Evolutionary conservation across 2,888 invertebrate species (phyloP), one percentile per base, ranked within the genome.

Genomic region (Chrysina gloriosa): DNA sequence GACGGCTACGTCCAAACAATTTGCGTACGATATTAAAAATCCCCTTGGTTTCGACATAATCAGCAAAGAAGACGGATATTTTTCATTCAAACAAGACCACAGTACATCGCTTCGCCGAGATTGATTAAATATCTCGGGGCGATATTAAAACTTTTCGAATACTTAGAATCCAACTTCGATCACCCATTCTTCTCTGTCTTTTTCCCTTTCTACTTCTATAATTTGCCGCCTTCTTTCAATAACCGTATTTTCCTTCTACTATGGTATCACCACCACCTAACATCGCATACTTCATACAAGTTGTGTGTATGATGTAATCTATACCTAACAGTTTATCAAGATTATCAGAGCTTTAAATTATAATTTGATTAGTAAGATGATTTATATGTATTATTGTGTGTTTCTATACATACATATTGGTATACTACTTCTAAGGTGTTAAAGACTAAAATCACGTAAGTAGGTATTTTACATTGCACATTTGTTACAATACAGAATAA

Each of bases 61-160:
- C 25, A 58, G 23, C 21, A 58, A 39, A 11, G 58, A 25, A 29
- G n/a, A 39, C 25, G 27, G 56, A 56, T 36, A 11, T 39, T 56
- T 58, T 39, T 58, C 23, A 39, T 23, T 25, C 58, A 14, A 25
- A 54, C 23, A 34, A 9, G 34, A 39, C 42, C 58, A 25, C 25
- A 25, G 23, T 25, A 39, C 39, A 58, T 39, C 58, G 39, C 52
- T 39, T 9, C 58, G 23, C 23, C 25, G 39, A 25, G 25, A 58
- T 58, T 58, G 58, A 58, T 58, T 58, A 58, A 58, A 58, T 58
- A 39, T 39, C 58, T 39, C 25, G 25, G 14, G 39, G 58, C 58
- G 58, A 58, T 58, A 58, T 58, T 58, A 58, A 58, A 58, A 58
- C 58, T 58, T 58, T 58, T 58, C 58, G 25, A 42, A 39, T 58